A percentile compares a stretch with the other conserved stretches of the same genome.
phyloP scores from a whole-genome alignment of 2,888 invertebrate genomes.

The Apodemia duryi region DNA sequence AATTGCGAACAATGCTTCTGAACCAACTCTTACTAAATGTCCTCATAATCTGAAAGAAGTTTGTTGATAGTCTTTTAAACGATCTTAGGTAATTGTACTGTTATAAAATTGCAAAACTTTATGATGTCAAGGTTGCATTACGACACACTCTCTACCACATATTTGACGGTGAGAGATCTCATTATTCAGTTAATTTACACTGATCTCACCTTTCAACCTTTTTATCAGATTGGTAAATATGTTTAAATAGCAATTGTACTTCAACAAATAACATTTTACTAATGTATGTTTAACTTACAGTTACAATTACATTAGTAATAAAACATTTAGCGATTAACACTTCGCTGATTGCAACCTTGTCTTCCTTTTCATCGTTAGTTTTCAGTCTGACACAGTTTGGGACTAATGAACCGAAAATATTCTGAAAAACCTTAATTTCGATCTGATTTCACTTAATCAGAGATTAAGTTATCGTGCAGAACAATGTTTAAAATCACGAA shows the following conservation, averaged over 20 bases:
- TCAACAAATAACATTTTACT: constrained; percentile 24
- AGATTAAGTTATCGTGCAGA: constrained; percentile 41
- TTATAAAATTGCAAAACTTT: constrained; percentile 63
- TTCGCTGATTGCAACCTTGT: constrained; percentile 60
- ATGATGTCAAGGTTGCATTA: constrained; percentile 66
- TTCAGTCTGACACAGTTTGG: constrained; percentile 56
- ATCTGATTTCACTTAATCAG: constrained; percentile 64
- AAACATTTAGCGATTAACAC: constrained; percentile 57
- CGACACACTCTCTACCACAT: constrained; percentile 73
- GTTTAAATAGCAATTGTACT: constrained; percentile 47
- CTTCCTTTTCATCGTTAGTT: constrained; percentile 49
- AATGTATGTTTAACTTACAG: constrained; percentile 7
- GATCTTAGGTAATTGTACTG: constrained; percentile 66
- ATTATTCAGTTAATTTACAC: constrained; percentile 55
- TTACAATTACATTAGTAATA: constrained; percentile 39
- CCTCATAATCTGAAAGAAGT: constrained; percentile 61
- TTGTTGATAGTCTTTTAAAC: constrained; percentile 74
- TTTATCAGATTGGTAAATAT: constrained; percentile 55
- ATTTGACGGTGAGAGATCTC: constrained; percentile 49
- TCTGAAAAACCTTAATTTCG: constrained; percentile 49
- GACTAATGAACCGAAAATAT: constrained; percentile 58
- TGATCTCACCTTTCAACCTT: constrained; percentile 66
- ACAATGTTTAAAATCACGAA: constrained; percentile 50
- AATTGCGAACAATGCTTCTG: constrained; percentile 56
- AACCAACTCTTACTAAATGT: constrained; percentile 63